These are phyloP conservation scores for Erpornis zantholeuca DNA, from an alignment of 2,113 vertebrate species.

Conservation along the genomic window DNA sequence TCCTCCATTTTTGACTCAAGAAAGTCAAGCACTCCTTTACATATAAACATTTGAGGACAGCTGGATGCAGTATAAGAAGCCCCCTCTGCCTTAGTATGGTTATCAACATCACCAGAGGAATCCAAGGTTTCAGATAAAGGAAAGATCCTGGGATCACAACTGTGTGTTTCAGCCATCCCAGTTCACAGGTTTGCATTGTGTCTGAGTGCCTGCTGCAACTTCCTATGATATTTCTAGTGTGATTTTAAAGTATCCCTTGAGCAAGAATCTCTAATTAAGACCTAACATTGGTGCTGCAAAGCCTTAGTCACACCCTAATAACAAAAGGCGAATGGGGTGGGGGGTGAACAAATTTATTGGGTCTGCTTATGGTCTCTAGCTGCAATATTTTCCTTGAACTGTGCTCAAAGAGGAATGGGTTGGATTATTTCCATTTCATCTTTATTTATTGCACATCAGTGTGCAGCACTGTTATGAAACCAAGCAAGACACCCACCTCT, in stretches of 20 bases:
- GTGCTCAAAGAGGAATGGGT: constrained; percentile 43
- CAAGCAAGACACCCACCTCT: constrained; percentile 39
- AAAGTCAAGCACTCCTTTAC: not conserved
- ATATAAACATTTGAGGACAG: not conserved
- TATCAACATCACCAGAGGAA: not conserved
- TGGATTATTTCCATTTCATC: constrained; percentile 63
- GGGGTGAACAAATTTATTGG: constrained; percentile 30
- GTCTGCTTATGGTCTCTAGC: constrained; percentile 51
- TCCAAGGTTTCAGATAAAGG: not conserved
- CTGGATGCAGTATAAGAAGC: not conserved
- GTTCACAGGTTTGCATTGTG: not conserved
- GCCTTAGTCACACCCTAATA: constrained; percentile 50
- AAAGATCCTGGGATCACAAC: not conserved
- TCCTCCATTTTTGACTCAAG: not conserved
- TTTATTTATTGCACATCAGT: constrained; percentile 46
- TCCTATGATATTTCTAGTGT: not conserved
- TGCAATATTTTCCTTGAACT: constrained; percentile 65
- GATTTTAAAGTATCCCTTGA: not conserved
- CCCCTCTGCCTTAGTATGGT: not conserved
- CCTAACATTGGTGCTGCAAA: constrained; percentile 37
- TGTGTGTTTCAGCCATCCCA: not conserved
- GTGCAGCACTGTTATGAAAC: constrained; percentile 25
- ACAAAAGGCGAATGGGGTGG: constrained; percentile 28
- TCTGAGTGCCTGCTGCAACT: not conserved
- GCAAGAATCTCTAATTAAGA: constrained; percentile 27